Conservation (phyloP, 2,888 invertebrate genomes). For the Pterostichus niger region DNA sequence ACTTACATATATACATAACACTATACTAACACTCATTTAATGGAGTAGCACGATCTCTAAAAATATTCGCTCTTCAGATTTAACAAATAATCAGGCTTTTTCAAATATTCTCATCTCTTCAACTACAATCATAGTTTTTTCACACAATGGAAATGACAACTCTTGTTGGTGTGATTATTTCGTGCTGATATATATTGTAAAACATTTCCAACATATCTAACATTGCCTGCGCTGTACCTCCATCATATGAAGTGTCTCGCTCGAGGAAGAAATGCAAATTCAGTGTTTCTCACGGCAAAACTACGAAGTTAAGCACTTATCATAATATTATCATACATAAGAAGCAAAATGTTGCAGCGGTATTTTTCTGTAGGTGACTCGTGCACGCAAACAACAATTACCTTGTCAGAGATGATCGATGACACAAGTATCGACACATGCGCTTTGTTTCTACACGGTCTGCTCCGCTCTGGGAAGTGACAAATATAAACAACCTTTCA, state of each 20-base stretch:
- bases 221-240: background rate
- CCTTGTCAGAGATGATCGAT: constrained; percentile 58
- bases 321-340: constrained; percentile 49
- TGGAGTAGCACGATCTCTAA: no score
- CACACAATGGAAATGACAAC: no score
- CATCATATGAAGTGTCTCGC: background rate
- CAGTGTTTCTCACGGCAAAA: constrained; percentile 5
- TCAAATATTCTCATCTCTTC: no score
- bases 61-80: no score
- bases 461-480: background rate
- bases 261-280: constrained; percentile 17
- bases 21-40: no score
- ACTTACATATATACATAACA: no score
- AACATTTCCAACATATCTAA: background rate
- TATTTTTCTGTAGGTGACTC: constrained; percentile 51
- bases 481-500: constrained; percentile 39
- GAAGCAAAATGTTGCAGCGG: constrained; percentile 3
- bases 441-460: constrained; percentile 23
- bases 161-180: background rate
- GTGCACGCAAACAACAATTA: constrained; percentile 61
- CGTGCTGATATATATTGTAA: background rate
- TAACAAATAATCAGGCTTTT: no score
- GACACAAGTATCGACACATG: constrained; percentile 49
- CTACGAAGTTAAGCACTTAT: constrained; percentile 34
- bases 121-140: no score